Base-by-base conservation (phyloP, 2,113 vertebrate species). In the Nothoprocta perdicaria region DNA sequence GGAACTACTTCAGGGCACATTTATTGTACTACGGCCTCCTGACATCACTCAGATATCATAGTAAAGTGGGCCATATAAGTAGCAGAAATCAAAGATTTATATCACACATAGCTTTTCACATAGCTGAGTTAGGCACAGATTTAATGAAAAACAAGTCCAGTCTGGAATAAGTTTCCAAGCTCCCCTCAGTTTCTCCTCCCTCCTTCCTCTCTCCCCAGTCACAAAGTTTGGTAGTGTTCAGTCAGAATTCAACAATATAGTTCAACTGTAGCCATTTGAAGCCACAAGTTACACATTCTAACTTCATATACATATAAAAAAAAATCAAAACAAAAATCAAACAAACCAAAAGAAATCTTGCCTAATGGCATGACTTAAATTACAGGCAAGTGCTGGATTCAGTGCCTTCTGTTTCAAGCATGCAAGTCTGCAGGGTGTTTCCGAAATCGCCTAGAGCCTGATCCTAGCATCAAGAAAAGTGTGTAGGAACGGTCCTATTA, bases 91-190 rank as follows among this genome's bases (percentile, higher is more conserved):
- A 89, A 76, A 35, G 57, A 72, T 75, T 52, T 68, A 0, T 58
- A 63, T 41, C 23, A 60, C 3, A 23, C 48, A 60, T 41, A 84
- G 65, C 27, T 90, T 86, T 93, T 72, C 41, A 63, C 23, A 77
- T 29, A 65, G 22, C 27, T 65, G 65, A 86, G 40, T 46, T 67
- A 71, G 65, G 79, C 24, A 60, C 14, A 67, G 79, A 33, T 14
- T 69, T 77, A 86, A 74, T 29, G 41, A 85, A 86, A 55, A 93
- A 65, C 4, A 79, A 92, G 83, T 31, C 50, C 11, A 46, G 90
- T 90, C 85, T 55, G 60, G 84, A 95, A 52, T 31, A 93, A 82
- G n/a, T 86, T 45, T 43, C 19, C 74, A 92, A 85, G 67, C 71
- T 48, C 82, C 43, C 10, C 41, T 33, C 48, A 24, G 74, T 40